Conservation (phyloP, 2,797 vertebrate genomes). For the Danio aesculapii region DNA sequence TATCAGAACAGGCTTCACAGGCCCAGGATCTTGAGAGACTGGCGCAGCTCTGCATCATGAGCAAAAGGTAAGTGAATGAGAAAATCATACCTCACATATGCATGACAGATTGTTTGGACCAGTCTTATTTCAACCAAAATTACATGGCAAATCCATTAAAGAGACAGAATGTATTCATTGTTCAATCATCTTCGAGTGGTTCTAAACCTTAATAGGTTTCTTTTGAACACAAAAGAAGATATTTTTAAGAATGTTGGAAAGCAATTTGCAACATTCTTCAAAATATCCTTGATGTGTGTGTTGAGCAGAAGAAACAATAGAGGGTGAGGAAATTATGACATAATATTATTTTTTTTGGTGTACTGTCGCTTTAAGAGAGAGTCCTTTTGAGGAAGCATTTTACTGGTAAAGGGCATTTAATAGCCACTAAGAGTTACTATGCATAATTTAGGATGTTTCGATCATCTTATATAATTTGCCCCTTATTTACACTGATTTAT, state of each 20-base stretch:
- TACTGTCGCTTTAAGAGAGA: background rate
- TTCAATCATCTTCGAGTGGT: too few species aligned
- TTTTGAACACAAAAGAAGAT: too few species aligned
- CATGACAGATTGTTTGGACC: background rate
- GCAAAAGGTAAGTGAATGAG: constrained; percentile 83
- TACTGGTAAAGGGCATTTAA: background rate
- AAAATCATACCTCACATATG: background rate
- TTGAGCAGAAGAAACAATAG: too few species aligned
- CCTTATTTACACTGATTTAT: background rate
- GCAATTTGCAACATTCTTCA: too few species aligned
- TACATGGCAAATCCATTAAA: background rate
- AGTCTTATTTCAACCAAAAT: background rate
- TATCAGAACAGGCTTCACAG: constrained; percentile 82
- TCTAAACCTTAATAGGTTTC: too few species aligned
- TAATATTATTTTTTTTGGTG: too few species aligned
- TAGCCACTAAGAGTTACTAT: constrained; percentile 1
- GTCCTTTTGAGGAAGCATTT: background rate
- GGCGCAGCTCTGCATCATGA: constrained; percentile 84
- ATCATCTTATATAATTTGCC: background rate
- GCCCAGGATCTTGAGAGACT: constrained; percentile 81
- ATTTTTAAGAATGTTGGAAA: too few species aligned
- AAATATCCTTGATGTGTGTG: too few species aligned
- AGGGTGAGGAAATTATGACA: too few species aligned
- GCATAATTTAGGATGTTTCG: constrained; percentile 6
- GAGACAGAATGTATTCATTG: too few species aligned